Base-by-base conservation (phyloP, 2,888 invertebrate genomes). In the Athetis lepigone region DNA sequence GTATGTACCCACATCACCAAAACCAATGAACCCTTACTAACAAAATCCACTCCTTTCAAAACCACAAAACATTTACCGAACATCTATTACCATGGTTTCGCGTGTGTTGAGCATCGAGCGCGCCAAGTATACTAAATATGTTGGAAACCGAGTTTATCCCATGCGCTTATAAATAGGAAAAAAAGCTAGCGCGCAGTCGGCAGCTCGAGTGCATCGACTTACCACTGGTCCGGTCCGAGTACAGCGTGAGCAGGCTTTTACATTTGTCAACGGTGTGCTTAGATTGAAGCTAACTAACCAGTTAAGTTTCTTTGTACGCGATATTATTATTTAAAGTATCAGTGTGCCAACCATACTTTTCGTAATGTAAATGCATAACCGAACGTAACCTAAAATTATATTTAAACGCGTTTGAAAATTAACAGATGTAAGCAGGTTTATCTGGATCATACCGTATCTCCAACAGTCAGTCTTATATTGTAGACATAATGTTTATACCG, bases 1-100 rank as follows among this genome's bases (percentile, higher is more conserved):
- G 95, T 95, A 95, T 91, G 95, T 95, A 95, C 89, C 80, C 68
- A 70, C 60, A 70, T 56, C 63, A 57, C 50, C 57, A 62, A 57
- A 71, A 59, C 72, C 66, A 37, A 68, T 61, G 57, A 61, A 64
- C 55, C 61, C 70, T 59, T 76, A 91, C 90, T 91, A 91, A 91
- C 90, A 81, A 52, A 52, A 23, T 67, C 71, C 55, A 51, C 18
- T 64, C 62, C 69, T 62, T 51, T 42, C 43, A 57, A 70, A 55
- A 40, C 50, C 62, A 64, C 40, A 43, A 40, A 61, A 56, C 47
- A 59, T 51, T 58, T 25, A 45, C 27, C 4, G 47, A 61, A 43
- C 33, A 49, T 63, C 75, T 65, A 33, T 43, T 63, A 46, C 49
- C 46, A 64, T 62, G 77, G 66, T 59, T 56, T 66, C 58, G 70